Conservation (phyloP, 2,797 vertebrate species). For the Gallinago solitaria region DNA sequence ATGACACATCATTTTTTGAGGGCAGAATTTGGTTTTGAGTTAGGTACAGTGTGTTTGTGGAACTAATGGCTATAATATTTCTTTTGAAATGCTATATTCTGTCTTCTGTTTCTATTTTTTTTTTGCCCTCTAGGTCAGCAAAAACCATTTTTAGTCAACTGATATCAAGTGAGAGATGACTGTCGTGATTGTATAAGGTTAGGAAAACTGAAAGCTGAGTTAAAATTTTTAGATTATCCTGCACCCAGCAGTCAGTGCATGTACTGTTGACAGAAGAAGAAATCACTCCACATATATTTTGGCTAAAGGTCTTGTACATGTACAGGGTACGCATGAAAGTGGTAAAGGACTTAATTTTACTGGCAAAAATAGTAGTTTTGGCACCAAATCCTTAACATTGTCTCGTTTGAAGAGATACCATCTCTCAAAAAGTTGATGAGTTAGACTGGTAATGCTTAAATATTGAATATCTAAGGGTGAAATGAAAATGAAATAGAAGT, state of each 20-base stretch:
- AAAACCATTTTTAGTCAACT: not conserved
- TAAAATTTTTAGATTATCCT: not conserved
- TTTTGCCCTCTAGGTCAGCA: not conserved
- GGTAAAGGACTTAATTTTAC: not conserved
- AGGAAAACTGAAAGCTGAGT: not conserved
- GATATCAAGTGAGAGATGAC: not conserved
- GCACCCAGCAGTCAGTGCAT: not conserved
- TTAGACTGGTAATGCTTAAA: not conserved
- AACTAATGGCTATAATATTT: constrained; percentile 21
- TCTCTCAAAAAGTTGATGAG: not conserved
- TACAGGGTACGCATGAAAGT: not conserved
- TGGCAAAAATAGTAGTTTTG: not conserved
- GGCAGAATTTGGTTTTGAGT: constrained; percentile 3
- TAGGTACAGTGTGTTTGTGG: constrained; percentile 3
- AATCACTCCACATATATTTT: not conserved
- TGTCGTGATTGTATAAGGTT: not conserved
- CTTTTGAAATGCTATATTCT: not conserved
- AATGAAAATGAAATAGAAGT: not conserved
- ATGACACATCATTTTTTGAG: not conserved
- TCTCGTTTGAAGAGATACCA: not conserved
- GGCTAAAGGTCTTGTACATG: not conserved
- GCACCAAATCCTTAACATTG: not conserved
- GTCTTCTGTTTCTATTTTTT: not conserved
- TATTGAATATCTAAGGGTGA: not conserved
- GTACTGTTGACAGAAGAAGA: not conserved